A percentile compares a stretch with the other conserved stretches of the same genome.
Evolutionary conservation across 2,888 invertebrate species (phyloP).

Genomic region (Drosophila greeni): DNA sequence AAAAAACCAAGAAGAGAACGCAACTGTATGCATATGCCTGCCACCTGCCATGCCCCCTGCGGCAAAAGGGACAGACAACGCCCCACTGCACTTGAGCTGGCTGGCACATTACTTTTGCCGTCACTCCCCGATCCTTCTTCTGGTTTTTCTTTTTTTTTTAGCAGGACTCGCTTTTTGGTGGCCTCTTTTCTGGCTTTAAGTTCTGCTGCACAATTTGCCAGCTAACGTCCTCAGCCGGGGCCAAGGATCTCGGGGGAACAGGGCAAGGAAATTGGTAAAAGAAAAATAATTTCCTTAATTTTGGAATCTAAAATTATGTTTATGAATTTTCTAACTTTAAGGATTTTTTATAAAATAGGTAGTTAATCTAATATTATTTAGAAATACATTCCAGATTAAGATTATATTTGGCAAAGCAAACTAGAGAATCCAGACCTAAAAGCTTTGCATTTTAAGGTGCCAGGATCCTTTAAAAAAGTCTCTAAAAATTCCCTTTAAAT

Average conservation of each 20-base stretch:
- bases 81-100: constrained; percentile 53
- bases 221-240: neutral
- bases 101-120: constrained; percentile 57
- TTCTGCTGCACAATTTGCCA: constrained; percentile 68
- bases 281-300: neutral
- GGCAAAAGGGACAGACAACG: constrained; percentile 34
- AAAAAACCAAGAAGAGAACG: too few relatives aligned
- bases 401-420: too few relatives aligned
- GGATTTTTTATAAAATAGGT: neutral
- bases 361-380: too few relatives aligned
- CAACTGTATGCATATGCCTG: constrained; percentile 46
- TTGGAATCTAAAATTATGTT: neutral
- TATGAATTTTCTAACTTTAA: neutral
- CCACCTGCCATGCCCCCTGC: constrained; percentile 31
- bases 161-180: constrained; percentile 24
- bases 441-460: neutral
- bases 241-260: constrained; percentile 8
- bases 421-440: neutral
- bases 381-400: too few relatives aligned
- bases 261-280: neutral
- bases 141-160: constrained; percentile 9
- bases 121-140: constrained; percentile 50
- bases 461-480: neutral
- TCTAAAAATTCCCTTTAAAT: rapidly evolving
- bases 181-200: constrained; percentile 61